phyloP scores from a whole-genome alignment of 2,113 vertebrate genomes.

The Callipepla squamata region DNA sequence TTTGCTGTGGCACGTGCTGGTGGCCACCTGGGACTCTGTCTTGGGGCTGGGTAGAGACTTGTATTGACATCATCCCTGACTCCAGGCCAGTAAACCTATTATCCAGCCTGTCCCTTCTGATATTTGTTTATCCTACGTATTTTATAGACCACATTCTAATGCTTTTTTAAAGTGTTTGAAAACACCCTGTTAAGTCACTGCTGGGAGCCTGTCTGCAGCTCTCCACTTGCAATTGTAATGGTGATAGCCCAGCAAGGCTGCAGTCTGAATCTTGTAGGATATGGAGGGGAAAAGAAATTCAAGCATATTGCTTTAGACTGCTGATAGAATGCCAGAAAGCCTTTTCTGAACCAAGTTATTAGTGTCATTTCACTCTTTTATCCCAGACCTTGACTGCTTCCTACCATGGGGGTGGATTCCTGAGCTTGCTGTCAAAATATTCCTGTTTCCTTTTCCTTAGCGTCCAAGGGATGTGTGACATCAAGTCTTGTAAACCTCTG shows the following conservation, averaged over 20 bases:
- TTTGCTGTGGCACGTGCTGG: neutral
- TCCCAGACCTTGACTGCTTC: neutral
- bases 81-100: neutral
- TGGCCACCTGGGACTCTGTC: neutral
- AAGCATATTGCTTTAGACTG: neutral
- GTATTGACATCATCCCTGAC: neutral
- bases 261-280: neutral
- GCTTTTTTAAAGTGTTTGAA: conserved; percentile 19
- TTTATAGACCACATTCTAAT: neutral
- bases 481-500: neutral
- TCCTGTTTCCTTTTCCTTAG: neutral
- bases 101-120: neutral
- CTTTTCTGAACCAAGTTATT: neutral
- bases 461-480: neutral
- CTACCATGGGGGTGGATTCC: accelerated
- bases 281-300: neutral
- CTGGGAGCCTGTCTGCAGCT: neutral
- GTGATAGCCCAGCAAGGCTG: neutral
- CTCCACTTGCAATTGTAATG: neutral
- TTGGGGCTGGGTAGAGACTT: neutral
- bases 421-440: neutral
- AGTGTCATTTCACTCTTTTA: neutral
- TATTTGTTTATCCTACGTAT: neutral
- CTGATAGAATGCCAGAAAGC: neutral
- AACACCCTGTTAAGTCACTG: neutral